Percentiles rank a stretch among this genome's conserved stretches.
phyloP scores from a whole-genome alignment of 2,888 invertebrate genomes.

The Sphaerophoria rueppellii region DNA sequence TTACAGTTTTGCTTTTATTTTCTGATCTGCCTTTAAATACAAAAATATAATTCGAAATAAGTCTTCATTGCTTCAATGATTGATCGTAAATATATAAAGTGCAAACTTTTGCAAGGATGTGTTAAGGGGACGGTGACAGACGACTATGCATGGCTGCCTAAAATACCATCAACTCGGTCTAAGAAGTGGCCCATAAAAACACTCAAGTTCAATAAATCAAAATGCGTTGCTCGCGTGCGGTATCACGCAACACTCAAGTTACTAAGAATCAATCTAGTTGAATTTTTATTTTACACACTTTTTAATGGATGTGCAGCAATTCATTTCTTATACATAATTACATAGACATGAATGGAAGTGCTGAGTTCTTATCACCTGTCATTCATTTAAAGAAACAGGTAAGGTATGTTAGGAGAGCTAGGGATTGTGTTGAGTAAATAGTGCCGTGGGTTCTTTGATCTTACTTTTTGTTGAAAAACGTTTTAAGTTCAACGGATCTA shows the following conservation, averaged over 20 bases:
- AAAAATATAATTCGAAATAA: not conserved
- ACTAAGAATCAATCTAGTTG: no score
- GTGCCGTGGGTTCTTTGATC: constrained; percentile 58
- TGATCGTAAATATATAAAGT: constrained; percentile 68
- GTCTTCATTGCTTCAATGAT: constrained; percentile 34
- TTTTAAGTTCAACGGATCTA: no score
- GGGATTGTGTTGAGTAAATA: constrained; percentile 34
- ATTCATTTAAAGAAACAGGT: constrained; percentile 50
- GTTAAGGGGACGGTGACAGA: constrained; percentile 20
- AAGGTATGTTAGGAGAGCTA: constrained; percentile 6
- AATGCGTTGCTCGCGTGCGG: constrained; percentile 2
- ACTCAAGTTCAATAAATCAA: constrained; percentile 63
- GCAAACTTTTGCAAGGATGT: constrained; percentile 59
- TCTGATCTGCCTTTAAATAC: no score
- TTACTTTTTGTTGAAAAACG: no score
- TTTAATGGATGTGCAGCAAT: constrained; percentile 44
- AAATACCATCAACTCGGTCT: constrained; percentile 18
- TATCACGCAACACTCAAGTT: constrained; percentile 24
- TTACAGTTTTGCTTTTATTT: not conserved
- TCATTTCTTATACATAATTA: constrained; percentile 13
- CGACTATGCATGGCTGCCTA: constrained; percentile 16
- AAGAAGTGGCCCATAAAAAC: constrained; percentile 47
- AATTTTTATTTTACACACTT: constrained; percentile 64
- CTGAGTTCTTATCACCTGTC: constrained; percentile 68
- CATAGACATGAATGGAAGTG: constrained; percentile 41